phyloP scores from a whole-genome alignment of 2,888 invertebrate species.

The Synergus itoensis region DNA sequence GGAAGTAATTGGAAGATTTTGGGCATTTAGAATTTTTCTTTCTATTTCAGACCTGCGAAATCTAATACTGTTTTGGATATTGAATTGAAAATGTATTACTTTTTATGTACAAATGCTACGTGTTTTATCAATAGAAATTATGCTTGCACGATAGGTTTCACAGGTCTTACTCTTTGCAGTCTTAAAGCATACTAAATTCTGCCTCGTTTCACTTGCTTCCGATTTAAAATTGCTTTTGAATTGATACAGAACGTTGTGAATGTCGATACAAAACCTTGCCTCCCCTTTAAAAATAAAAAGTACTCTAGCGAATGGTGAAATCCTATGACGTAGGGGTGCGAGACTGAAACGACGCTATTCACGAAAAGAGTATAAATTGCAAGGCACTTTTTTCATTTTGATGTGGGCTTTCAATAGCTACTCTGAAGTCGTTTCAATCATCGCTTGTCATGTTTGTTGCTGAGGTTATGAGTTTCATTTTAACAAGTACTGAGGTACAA shows the following conservation, averaged over 20 bases:
- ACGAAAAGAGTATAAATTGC: constrained; percentile 44
- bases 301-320: not conserved
- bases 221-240: not conserved
- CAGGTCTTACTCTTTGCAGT: constrained; percentile 15
- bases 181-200: not conserved
- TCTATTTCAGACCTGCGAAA: constrained; percentile 20
- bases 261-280: not conserved
- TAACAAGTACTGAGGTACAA: constrained; percentile 52
- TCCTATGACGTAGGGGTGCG: not conserved
- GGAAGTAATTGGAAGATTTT: constrained; percentile 45
- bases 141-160: not conserved
- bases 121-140: constrained; percentile 6
- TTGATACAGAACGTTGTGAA: not conserved
- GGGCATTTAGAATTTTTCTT: constrained; percentile 21
- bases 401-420: constrained; percentile 18
- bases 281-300: constrained; percentile 14
- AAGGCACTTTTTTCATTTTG: constrained; percentile 55
- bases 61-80: constrained; percentile 5
- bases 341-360: constrained; percentile 27
- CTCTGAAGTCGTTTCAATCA: constrained; percentile 29
- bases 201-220: not conserved
- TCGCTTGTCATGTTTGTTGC: constrained; percentile 55
- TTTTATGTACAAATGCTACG: constrained; percentile 13
- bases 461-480: constrained; percentile 44
- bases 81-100: not conserved